phyloP scores from a whole-genome alignment of 2,113 vertebrate species.

The Eurystomus gularis region DNA sequence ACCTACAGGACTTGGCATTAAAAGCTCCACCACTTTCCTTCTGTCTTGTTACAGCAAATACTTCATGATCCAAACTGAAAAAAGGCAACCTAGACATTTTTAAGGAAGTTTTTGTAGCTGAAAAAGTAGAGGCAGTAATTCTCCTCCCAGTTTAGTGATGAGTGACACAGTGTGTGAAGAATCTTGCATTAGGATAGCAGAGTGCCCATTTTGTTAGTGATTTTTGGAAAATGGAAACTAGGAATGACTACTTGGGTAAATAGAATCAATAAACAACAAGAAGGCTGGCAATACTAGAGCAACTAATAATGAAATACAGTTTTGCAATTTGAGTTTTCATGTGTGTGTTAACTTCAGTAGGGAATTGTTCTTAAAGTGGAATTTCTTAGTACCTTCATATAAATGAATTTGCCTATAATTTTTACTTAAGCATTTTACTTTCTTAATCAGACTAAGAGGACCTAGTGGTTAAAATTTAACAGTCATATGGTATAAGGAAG shows the following conservation, averaged over 20 bases:
- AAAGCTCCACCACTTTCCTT: not conserved
- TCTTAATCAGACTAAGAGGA: constrained; percentile 46
- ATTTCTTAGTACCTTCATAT: constrained; percentile 28
- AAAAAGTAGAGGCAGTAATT: not conserved
- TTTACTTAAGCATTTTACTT: constrained; percentile 60
- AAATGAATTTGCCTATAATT: constrained; percentile 38
- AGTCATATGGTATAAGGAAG: constrained; percentile 4
- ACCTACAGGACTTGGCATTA: not conserved
- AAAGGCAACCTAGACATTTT: not conserved
- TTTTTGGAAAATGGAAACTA: not conserved
- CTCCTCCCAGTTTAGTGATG: not conserved
- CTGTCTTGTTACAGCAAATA: not conserved
- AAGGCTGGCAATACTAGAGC: not conserved
- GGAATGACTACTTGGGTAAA: not conserved
- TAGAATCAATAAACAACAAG: not conserved
- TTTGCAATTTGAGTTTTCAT: not conserved
- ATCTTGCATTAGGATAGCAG: constrained; percentile 19
- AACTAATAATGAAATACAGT: not conserved
- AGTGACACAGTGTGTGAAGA: not conserved
- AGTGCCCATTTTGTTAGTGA: not conserved
- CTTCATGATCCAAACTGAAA: not conserved
- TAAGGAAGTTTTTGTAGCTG: not conserved
- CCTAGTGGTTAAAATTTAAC: constrained; percentile 43
- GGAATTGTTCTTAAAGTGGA: constrained; percentile 47
- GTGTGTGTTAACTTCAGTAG: not conserved